Base-by-base conservation (phyloP, 2,797 vertebrate species). In the Phalanger gymnotis region DNA sequence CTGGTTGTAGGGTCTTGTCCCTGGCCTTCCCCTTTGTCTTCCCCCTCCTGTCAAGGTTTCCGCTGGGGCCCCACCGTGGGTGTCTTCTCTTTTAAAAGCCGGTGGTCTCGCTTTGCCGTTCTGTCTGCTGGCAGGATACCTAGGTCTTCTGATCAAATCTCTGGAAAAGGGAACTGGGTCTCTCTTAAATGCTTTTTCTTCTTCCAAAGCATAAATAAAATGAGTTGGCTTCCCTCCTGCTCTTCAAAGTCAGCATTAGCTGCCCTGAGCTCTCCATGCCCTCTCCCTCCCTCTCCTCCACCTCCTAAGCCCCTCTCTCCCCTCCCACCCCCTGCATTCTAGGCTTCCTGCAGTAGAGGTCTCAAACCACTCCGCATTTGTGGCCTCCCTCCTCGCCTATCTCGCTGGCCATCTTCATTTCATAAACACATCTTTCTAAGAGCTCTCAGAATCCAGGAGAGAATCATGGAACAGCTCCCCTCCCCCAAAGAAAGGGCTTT, bases 81-180 rank as follows among this genome's bases (percentile, higher is more conserved):
- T 9, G 3, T 87, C 40, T 87, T 25, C 73, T 87, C 73, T 27
- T 73, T 40, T 87, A 87, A 87, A 81, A 87, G 90, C 97, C 27
- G 97, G 98, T 98, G 98, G 98, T 98, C 98, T 96, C 4, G 91
- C 96, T 90, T 53, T 96, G 96, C 61, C 95, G 90, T 30, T 40
- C 22, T 93, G 96, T 56, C 93, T 96, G 96, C 97, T 96, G 96
- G 96, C 94, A 94, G 97, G 96, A 96, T 98, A 66, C 54, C 93
- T 94, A 94, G 91, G 97, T 97, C 97, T 97, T 96, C 96, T 97
- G 98, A 98, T 54, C 96, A 97, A 56, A 97, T 97, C 97, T 98
- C 97, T 98, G 98, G 97, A 97, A 0, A 96, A 97, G 96, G 93
- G 96, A 96, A 16, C 54, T 93, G 27, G 4, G 92, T 95, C 94